A percentile compares a stretch with the other conserved stretches of the same genome.
Evolutionary conservation across 2,797 vertebrate species (phyloP).

Genomic region (Parambassis ranga): DNA sequence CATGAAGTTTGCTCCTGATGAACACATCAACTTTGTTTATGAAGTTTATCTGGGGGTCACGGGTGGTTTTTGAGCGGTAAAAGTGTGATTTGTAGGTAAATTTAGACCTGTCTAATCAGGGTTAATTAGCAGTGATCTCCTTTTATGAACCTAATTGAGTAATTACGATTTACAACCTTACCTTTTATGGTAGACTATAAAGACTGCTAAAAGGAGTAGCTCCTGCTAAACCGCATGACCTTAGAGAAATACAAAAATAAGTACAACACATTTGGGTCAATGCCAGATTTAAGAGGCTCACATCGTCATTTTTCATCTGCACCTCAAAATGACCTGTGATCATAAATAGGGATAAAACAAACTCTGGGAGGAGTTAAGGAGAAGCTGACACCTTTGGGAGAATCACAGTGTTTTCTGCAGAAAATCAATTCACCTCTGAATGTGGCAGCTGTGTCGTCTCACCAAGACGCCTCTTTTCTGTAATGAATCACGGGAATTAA

Average conservation of each 20-base stretch:
- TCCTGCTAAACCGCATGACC: conserved; percentile 35
- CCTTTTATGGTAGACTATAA: conserved; percentile 28
- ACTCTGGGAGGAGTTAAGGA: neutral
- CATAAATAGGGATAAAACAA: neutral
- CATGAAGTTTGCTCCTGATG: conserved; percentile 4
- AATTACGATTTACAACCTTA: conserved; percentile 24
- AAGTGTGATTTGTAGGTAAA: neutral
- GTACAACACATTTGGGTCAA: conserved; percentile 15
- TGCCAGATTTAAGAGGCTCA: conserved; percentile 21
- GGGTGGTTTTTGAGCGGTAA: neutral
- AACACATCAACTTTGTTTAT: neutral
- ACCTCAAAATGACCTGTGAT: conserved; percentile 9
- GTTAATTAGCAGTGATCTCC: conserved; percentile 7
- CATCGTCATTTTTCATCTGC: conserved; percentile 1
- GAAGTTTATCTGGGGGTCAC: neutral
- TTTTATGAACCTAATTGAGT: conserved; percentile 6
- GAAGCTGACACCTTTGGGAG: neutral
- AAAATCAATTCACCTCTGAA: conserved; percentile 38
- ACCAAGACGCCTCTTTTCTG: conserved; percentile 21
- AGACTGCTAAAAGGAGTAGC: conserved; percentile 2
- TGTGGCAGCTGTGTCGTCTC: conserved; percentile 27
- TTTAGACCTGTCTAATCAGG: neutral
- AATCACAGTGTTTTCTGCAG: conserved; percentile 13
- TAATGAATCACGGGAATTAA: conserved; percentile 60
- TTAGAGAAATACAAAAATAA: conserved; percentile 13